Evolutionary conservation across 1,140 invertebrate species (phyloP).

Genomic region (Nymphalis io): DNA sequence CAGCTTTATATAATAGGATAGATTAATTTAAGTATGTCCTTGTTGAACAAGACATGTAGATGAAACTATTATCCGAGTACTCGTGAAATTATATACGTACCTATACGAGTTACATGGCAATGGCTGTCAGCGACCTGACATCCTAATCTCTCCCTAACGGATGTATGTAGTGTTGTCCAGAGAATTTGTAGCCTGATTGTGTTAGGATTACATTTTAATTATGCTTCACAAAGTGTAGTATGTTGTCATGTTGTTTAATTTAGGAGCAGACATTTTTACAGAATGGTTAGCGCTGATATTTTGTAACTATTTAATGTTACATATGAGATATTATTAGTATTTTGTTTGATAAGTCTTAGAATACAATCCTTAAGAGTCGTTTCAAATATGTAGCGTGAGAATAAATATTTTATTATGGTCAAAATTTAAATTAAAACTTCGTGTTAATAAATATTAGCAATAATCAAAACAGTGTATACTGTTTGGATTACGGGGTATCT

Average conservation of each 20-base stretch:
- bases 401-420: no score
- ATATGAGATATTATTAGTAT: no score
- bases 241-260: background rate
- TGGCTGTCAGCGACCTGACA: slow-evolving; percentile 5
- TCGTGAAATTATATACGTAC: background rate
- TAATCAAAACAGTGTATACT: no score
- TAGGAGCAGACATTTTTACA: background rate
- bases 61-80: background rate
- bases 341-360: no score
- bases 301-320: no score
- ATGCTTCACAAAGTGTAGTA: background rate
- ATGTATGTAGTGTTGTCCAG: background rate
- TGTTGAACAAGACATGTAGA: background rate
- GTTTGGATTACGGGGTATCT: no score
- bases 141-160: slow-evolving; percentile 12
- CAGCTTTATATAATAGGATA: no score
- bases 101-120: background rate
- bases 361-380: no score
- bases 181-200: background rate
- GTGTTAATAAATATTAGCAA: no score
- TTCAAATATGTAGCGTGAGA: no score
- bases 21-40: background rate
- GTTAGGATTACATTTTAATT: slow-evolving; percentile 10
- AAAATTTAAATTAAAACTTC: no score
- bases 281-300: background rate